A percentile compares a stretch with the other conserved stretches of the same genome.
Conservation (phyloP, 2,113 vertebrate genomes). For the Bujurquina vittata region DNA sequence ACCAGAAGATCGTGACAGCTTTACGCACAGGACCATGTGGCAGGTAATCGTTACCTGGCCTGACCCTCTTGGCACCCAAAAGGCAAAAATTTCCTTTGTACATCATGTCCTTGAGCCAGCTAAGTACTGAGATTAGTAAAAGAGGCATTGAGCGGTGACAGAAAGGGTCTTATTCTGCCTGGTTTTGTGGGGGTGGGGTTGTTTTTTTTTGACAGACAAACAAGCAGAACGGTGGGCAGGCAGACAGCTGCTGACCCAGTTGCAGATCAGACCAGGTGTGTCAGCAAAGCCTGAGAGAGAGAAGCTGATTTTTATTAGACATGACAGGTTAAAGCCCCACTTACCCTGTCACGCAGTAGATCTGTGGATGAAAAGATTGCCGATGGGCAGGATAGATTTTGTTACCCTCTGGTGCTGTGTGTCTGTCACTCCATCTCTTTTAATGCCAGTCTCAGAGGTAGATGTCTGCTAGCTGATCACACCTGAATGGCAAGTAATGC, state of each 20-base stretch:
- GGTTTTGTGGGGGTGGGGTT: neutral
- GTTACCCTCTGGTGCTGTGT: slow-evolving; percentile 21
- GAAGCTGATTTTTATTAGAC: slow-evolving; percentile 44
- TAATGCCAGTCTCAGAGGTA: neutral
- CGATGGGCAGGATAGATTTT: slow-evolving; percentile 22
- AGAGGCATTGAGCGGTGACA: neutral
- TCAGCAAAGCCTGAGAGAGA: slow-evolving; percentile 34
- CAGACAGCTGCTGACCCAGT: slow-evolving; percentile 64
- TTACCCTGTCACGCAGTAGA: slow-evolving; percentile 30
- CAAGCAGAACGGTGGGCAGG: slow-evolving; percentile 22
- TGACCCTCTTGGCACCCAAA: neutral
- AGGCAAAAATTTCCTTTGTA: neutral
- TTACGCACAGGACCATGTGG: neutral
- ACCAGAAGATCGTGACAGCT: neutral
- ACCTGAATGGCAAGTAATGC: neutral
- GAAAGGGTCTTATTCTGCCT: neutral
- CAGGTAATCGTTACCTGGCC: neutral
- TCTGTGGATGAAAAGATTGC: slow-evolving; percentile 13
- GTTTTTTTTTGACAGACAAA: slow-evolving; percentile 30
- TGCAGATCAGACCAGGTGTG: slow-evolving; percentile 63
- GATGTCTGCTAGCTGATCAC: slow-evolving; percentile 4
- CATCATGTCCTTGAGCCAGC: neutral
- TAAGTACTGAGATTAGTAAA: slow-evolving; percentile 2
- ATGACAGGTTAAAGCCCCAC: slow-evolving; percentile 55
- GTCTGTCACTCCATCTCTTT: slow-evolving; percentile 9